phyloP scores from a whole-genome alignment of 2,113 vertebrate genomes.

The Lepus americanus region DNA sequence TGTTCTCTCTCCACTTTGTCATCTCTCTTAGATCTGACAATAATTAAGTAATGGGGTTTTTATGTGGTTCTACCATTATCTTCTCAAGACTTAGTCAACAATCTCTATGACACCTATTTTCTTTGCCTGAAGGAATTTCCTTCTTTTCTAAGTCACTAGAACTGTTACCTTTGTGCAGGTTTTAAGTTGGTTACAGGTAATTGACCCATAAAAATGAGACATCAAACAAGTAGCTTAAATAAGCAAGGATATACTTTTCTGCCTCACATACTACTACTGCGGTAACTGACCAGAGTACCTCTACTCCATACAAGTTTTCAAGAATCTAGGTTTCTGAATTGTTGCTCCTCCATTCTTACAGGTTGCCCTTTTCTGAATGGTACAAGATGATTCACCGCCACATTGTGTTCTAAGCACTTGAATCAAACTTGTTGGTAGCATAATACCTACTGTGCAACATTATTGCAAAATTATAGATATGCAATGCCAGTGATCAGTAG shows the following conservation, averaged over 20 bases:
- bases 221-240: not conserved
- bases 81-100: not conserved
- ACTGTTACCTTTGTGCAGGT: not conserved
- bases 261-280: not conserved
- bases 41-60: constrained; percentile 21
- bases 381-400: not conserved
- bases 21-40: not conserved
- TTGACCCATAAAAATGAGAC: constrained; percentile 1
- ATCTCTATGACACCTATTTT: not conserved
- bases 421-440: not conserved
- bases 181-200: not conserved
- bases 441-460: not conserved
- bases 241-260: not conserved
- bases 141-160: not conserved
- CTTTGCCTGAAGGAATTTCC: constrained; percentile 8
- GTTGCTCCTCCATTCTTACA: too few species aligned
- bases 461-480: constrained; percentile 31
- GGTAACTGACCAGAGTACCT: not conserved
- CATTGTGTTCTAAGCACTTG: not conserved
- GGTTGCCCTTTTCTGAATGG: not conserved
- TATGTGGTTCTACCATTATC: not conserved
- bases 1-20: not conserved
- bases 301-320: not conserved
- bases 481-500: not conserved
- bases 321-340: not conserved